A percentile compares a stretch with the other conserved stretches of the same genome.
Conservation (phyloP, 2,888 invertebrate genomes). For the Netelia virgata region DNA sequence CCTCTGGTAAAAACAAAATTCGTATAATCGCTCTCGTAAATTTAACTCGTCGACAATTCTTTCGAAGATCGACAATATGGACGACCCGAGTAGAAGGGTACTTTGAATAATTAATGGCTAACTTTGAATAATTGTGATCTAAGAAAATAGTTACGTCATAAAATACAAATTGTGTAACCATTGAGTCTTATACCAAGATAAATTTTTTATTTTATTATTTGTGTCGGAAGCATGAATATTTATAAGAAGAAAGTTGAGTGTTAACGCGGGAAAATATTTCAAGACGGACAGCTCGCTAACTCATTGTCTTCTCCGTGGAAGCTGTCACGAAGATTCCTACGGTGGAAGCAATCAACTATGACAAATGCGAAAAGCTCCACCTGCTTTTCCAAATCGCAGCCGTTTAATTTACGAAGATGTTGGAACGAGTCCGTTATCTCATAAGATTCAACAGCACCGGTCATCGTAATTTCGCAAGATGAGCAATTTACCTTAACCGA, state of each 20-base stretch:
- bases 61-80: neutral
- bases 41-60: neutral
- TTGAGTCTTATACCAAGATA: too few relatives aligned
- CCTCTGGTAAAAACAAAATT: neutral
- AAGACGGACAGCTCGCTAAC: neutral
- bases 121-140: too few relatives aligned
- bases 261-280: neutral
- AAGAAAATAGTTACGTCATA: too few relatives aligned
- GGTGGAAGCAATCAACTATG: neutral
- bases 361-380: neutral
- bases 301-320: neutral
- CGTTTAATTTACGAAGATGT: slow-evolving; percentile 1
- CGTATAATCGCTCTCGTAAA: neutral
- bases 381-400: neutral
- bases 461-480: slow-evolving; percentile 30
- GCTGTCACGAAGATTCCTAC: neutral
- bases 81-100: too few relatives aligned
- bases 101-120: too few relatives aligned
- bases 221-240: neutral
- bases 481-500: slow-evolving; percentile 26
- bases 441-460: slow-evolving; percentile 23
- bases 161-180: too few relatives aligned
- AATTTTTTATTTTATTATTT: neutral
- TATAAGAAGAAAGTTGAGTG: neutral
- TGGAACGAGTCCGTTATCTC: neutral